Percentiles rank a stretch among this genome's conserved stretches.
phyloP scores from a whole-genome alignment of 2,888 invertebrate species.

The Hedya salicella region DNA sequence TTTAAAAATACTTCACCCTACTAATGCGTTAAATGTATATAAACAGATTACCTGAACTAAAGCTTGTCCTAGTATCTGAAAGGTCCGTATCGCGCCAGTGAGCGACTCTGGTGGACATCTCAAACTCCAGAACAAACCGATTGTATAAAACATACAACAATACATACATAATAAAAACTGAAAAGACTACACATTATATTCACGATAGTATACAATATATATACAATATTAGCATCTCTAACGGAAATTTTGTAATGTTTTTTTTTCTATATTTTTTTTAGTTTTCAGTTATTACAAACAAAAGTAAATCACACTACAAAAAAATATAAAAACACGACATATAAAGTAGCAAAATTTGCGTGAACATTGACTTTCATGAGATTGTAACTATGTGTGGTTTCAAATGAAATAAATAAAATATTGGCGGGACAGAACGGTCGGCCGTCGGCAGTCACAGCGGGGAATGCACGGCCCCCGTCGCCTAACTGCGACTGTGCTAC shows the following conservation, averaged over 20 bases:
- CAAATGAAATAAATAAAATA: conserved; percentile 71
- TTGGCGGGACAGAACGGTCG: conserved; percentile 52
- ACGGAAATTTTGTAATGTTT: conserved; percentile 71
- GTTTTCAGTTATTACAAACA: conserved; percentile 79
- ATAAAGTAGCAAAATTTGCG: conserved; percentile 74
- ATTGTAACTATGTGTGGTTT: conserved; percentile 75
- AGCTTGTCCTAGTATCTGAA: conserved; percentile 57
- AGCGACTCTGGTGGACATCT: conserved; percentile 51
- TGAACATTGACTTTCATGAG: conserved; percentile 68
- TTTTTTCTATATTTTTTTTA: conserved; percentile 70
- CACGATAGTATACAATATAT: conserved; percentile 76
- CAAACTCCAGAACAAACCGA: conserved; percentile 59
- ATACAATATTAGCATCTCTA: conserved; percentile 73
- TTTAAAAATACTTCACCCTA: conserved; percentile 74
- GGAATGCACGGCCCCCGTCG: conserved; percentile 1
- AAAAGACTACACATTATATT: conserved; percentile 74
- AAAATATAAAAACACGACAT: conserved; percentile 80
- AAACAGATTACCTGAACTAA: conserved; percentile 58
- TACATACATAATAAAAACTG: conserved; percentile 67
- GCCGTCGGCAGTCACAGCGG: conserved; percentile 51
- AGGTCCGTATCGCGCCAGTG: conserved; percentile 44
- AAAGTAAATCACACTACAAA: conserved; percentile 82
- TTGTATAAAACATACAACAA: conserved; percentile 63
- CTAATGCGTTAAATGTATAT: conserved; percentile 58
- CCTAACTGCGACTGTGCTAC: neutral